phyloP scores from a whole-genome alignment of 2,113 vertebrate genomes.

The Indicator maculatus region DNA sequence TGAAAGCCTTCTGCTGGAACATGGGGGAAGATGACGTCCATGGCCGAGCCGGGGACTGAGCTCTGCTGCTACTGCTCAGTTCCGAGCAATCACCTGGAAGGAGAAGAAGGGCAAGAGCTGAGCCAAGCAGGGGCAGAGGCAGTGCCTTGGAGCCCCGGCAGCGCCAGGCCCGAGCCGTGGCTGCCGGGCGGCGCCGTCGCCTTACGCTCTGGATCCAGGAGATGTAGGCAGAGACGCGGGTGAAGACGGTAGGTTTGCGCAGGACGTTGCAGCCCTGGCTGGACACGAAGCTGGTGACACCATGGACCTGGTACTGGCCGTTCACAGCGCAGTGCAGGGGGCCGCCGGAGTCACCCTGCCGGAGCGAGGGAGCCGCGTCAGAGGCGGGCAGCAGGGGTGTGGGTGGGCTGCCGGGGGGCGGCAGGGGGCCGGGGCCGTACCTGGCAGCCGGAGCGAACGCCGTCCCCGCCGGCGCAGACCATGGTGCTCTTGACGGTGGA shows the following conservation, averaged over 20 bases:
- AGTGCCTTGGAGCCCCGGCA: accelerated
- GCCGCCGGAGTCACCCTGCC: conserved; percentile 88
- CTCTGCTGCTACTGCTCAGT: background rate
- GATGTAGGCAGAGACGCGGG: conserved; percentile 85
- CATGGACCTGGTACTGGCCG: conserved; percentile 81
- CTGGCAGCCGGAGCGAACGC: conserved; percentile 81
- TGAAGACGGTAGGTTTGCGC: conserved; percentile 90
- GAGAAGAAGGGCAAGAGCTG: background rate
- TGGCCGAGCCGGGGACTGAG: accelerated
- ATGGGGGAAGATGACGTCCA: accelerated
- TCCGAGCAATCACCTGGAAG: conserved; percentile 47
- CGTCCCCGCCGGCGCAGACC: conserved; percentile 88
- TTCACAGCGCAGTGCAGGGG: conserved; percentile 85
- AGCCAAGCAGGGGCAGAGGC: accelerated
- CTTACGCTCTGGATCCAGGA: conserved; percentile 86
- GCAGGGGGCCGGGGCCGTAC: conserved; percentile 27
- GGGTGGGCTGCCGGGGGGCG: accelerated
- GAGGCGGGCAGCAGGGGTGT: accelerated
- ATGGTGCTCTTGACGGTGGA: conserved; percentile 83
- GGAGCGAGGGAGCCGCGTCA: background rate
- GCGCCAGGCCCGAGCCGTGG: background rate
- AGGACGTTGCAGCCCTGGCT: conserved; percentile 79
- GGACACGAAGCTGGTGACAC: conserved; percentile 91
- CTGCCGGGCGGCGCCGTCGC: accelerated
- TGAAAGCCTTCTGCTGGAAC: accelerated